A percentile compares a stretch with the other conserved stretches of the same genome.
phyloP scores from a whole-genome alignment of 2,113 vertebrate species.

The Machaerirhynchus nigripectus region DNA sequence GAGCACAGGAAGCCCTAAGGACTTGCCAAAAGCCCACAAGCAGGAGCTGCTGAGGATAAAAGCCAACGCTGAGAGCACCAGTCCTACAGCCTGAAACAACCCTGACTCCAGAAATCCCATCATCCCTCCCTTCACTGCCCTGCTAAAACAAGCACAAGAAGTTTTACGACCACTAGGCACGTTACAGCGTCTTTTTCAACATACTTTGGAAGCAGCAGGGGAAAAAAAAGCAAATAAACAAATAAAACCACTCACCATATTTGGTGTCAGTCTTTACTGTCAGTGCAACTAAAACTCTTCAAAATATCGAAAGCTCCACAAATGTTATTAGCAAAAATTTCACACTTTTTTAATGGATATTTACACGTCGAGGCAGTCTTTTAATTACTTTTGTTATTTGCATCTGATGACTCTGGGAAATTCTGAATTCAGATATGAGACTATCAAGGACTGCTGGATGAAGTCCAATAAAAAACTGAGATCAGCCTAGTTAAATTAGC shows the following conservation, averaged over 20 bases:
- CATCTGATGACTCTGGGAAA: neutral
- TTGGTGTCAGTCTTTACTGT: constrained; percentile 53
- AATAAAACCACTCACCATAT: constrained; percentile 44
- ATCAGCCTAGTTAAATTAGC: neutral
- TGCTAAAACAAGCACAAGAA: neutral
- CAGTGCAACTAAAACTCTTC: constrained; percentile 27
- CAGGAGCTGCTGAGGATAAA: neutral
- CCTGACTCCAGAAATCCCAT: neutral
- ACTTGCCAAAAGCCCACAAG: neutral
- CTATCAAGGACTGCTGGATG: neutral
- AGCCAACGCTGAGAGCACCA: neutral
- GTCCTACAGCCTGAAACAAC: neutral
- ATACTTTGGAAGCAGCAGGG: constrained; percentile 12
- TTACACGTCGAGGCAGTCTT: constrained; percentile 24
- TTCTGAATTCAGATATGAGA: neutral
- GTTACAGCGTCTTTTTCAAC: neutral
- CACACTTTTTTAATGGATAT: constrained; percentile 36
- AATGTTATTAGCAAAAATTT: neutral
- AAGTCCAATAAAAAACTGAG: neutral
- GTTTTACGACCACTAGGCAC: neutral
- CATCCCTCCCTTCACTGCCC: neutral
- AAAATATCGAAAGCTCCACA: constrained; percentile 3
- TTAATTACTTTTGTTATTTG: constrained; percentile 50
- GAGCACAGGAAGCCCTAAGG: neutral
- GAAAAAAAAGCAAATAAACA: neutral